Base-by-base conservation (phyloP, 2,888 invertebrate species). In the Phaonia tiefii region DNA sequence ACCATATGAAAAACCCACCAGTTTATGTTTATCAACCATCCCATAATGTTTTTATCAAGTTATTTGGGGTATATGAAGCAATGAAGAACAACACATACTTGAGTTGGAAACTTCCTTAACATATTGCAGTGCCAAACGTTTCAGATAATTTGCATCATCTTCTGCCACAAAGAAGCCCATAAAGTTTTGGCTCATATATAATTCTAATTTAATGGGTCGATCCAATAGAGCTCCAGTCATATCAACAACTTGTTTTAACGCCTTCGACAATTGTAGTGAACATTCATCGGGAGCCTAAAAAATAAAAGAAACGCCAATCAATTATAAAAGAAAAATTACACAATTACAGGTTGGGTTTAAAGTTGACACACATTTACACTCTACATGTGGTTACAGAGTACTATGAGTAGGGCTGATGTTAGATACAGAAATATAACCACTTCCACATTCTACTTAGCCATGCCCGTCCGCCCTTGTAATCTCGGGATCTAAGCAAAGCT, bases 131-230 rank as follows among this genome's bases (percentile, higher is more conserved):
- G 96, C 95, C 84, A 97, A 92, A 84, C 94, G 93, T 88, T 95
- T 95, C 75, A 97, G 91, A 89, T 95, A 95, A 84, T 95, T 95
- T 0, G 96, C 96, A 91, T 96, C 95, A 83, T 95, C 93, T 85
- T 97, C 96, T 13, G 95, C 94, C 1, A 97, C 94, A 91, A 97
- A 97, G 65, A 97, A 93, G 0, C 97, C 98, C 95, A 98, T 96
- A 89, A 97, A 98, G 90, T 97, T 97, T 17, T 94, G 95, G 31
- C 97, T 97, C 65, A 95, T 93, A 87, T 97, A 97, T 0, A 95
- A 94, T 89, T 97, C 97, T 66, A 97, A 90, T 86, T 94, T 94
- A 4, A 96, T 91, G 0, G 94, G 93, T 77, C 93, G 93, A 84
- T 93, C 92, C 25, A 96, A 92, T 60, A 93, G 92, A 56, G 94